These are phyloP conservation scores for Fabriciana adippe DNA, from an alignment of 2,888 invertebrate genomes.

Conservation along the genomic window DNA sequence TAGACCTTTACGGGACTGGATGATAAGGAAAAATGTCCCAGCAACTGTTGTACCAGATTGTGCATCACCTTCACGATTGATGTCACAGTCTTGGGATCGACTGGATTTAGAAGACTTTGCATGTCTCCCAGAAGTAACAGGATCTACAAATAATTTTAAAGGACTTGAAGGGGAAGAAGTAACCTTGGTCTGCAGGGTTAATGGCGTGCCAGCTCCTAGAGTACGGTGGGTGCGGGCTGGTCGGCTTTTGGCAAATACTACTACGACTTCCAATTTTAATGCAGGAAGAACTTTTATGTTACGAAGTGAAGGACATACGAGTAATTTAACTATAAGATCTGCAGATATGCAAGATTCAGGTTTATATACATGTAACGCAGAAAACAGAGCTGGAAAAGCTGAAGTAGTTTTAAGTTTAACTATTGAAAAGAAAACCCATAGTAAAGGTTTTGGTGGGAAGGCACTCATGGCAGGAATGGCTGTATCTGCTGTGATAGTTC, in stretches of 20 bases:
- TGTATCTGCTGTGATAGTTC: slow-evolving; percentile 85
- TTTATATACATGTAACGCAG: slow-evolving; percentile 88
- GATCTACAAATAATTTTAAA: slow-evolving; percentile 81
- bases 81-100: slow-evolving; percentile 87
- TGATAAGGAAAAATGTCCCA: slow-evolving; percentile 89
- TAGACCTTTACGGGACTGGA: slow-evolving; percentile 89
- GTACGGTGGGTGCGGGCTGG: slow-evolving; percentile 89
- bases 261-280: slow-evolving; percentile 64
- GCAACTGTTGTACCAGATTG: slow-evolving; percentile 86
- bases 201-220: slow-evolving; percentile 87
- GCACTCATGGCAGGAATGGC: slow-evolving; percentile 86
- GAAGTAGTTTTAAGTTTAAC: slow-evolving; percentile 88
- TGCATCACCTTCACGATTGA: slow-evolving; percentile 84
- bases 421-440: slow-evolving; percentile 85
- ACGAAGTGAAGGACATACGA: slow-evolving; percentile 85
- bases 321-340: slow-evolving; percentile 87
- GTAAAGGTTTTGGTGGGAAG: slow-evolving; percentile 81
- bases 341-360: slow-evolving; percentile 89
- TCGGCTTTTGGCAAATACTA: slow-evolving; percentile 85
- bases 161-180: slow-evolving; percentile 88
- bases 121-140: slow-evolving; percentile 87
- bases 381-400: slow-evolving; percentile 90
- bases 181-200: slow-evolving; percentile 87
- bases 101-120: slow-evolving; percentile 91
- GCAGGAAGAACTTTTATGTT: slow-evolving; percentile 85